Evolutionary conservation across 2,113 vertebrate genomes (phyloP).

Genomic region (Neogale vison): DNA sequence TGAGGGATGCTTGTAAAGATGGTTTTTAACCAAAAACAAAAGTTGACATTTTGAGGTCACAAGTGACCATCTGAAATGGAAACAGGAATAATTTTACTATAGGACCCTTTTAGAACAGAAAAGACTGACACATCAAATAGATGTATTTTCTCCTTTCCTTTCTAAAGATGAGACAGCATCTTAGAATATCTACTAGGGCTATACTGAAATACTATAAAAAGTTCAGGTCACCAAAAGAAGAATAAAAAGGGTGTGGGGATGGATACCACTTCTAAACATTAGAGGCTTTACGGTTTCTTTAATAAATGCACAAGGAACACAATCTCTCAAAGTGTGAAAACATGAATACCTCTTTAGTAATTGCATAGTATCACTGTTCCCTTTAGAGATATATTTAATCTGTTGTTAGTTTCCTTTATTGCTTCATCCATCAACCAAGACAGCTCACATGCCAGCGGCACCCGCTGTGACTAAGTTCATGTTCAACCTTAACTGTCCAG

Average conservation of each 20-base stretch:
- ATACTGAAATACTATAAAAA: neutral
- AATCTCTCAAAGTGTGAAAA: conserved; percentile 20
- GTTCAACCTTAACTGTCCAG: neutral
- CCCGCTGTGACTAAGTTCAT: neutral
- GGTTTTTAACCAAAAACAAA: neutral
- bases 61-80: neutral
- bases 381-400: neutral
- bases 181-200: neutral
- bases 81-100: conserved; percentile 8
- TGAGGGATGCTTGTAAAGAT: neutral
- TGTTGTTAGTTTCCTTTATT: neutral
- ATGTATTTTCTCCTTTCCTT: neutral
- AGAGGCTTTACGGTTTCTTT: neutral
- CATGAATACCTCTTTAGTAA: neutral
- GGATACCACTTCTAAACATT: neutral
- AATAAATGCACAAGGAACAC: neutral
- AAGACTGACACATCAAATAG: neutral
- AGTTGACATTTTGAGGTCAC: neutral
- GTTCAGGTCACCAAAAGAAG: conserved; percentile 4
- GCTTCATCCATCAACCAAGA: neutral
- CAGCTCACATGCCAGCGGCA: neutral
- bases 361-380: neutral
- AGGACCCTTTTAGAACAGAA: neutral
- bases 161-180: conserved; percentile 9
- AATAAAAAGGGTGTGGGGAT: neutral